phyloP scores from a whole-genome alignment of 2,888 invertebrate species.

The Erpobdella octoculata region DNA sequence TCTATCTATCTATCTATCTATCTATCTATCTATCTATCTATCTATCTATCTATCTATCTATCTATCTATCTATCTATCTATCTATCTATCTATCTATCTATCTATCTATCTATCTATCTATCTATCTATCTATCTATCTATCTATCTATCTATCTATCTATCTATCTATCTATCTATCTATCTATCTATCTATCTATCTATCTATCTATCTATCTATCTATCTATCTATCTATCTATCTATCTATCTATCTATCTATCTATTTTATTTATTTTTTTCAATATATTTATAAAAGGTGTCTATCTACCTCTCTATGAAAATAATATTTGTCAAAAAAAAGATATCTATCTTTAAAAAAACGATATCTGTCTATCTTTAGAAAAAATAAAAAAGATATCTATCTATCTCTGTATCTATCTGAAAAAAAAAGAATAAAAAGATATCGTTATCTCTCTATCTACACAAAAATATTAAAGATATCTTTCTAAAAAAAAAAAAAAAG shows the following conservation, averaged over 20 bases:
- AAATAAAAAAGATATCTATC: no score
- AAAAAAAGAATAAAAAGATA: no score
- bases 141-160: constrained; percentile 1
- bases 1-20: constrained; percentile 1
- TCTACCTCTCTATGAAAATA: no score
- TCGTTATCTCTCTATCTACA: no score
- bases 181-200: constrained; percentile 1
- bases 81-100: constrained; percentile 1
- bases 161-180: constrained; percentile 1
- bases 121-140: constrained; percentile 1
- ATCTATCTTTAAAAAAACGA: no score
- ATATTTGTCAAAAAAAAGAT: no score
- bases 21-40: constrained; percentile 1
- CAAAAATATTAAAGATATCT: no score
- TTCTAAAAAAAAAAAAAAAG: no score
- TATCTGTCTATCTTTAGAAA: no score
- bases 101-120: constrained; percentile 1
- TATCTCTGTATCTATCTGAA: no score
- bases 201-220: constrained; percentile 1
- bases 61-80: constrained; percentile 1
- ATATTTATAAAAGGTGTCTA: no score
- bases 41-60: constrained; percentile 1
- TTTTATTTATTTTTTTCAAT: no score
- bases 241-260: constrained; percentile 1
- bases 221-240: constrained; percentile 1